Evolutionary conservation across 2,797 vertebrate genomes (phyloP).

Genomic region (Yasuhikotakia modesta): DNA sequence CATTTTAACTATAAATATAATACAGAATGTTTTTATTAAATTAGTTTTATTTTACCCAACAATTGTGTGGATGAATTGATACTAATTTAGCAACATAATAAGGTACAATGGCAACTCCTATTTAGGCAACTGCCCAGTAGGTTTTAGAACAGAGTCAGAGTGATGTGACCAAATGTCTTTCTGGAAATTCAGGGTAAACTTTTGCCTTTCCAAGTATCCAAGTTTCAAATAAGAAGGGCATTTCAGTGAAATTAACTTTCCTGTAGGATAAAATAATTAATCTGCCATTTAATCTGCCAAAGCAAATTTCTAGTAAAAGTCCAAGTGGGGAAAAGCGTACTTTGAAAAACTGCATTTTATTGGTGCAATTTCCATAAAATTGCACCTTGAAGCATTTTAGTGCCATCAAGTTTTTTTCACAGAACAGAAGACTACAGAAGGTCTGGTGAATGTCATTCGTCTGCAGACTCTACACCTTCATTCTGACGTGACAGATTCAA

Average conservation of each 20-base stretch:
- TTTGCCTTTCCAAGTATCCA: no score
- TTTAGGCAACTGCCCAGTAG: no score
- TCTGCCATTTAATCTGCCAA: no score
- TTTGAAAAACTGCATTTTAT: background rate
- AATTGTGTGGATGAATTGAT: background rate
- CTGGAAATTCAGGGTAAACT: no score
- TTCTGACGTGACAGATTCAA: background rate
- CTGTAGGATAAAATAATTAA: background rate
- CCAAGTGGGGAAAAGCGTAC: background rate
- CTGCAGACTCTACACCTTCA: background rate
- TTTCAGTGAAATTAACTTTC: background rate
- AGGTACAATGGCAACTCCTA: no score
- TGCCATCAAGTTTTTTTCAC: background rate
- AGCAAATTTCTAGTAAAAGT: background rate
- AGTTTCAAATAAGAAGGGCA: no score
- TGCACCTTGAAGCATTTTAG: background rate
- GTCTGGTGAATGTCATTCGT: conserved; percentile 23
- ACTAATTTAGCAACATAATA: no score
- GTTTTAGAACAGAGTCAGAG: no score
- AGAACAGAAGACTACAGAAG: conserved; percentile 27
- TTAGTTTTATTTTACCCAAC: background rate
- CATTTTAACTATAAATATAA: no score
- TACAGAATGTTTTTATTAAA: no score
- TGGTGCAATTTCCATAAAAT: background rate
- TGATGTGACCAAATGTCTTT: no score